Conservation (phyloP, 1,140 invertebrate species). For the Musca domestica region DNA sequence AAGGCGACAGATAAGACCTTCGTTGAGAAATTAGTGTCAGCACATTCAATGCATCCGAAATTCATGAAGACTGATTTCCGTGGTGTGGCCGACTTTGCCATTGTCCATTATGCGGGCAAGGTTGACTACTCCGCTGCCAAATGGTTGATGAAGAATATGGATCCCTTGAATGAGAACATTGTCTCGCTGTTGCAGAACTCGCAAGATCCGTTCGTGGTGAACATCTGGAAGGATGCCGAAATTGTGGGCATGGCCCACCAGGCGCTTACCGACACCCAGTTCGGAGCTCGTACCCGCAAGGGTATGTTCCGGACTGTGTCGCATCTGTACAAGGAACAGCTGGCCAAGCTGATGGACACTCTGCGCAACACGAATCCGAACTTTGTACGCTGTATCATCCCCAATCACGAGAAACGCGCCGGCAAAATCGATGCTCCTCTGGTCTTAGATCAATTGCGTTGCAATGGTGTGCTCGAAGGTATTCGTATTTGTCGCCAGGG, state of each 20-base stretch:
- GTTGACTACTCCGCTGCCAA: conserved; percentile 97
- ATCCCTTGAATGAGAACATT: conserved; percentile 98
- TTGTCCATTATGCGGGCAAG: conserved; percentile 99
- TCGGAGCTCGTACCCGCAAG: conserved; percentile 88
- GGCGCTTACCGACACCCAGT: conserved; percentile 90
- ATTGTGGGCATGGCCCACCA: conserved; percentile 98
- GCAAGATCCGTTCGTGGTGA: conserved; percentile 92
- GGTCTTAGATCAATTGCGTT: conserved; percentile 94
- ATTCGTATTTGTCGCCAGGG: conserved; percentile 99
- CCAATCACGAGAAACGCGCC: conserved; percentile 98
- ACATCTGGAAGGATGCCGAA: conserved; percentile 99
- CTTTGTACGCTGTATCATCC: conserved; percentile 99
- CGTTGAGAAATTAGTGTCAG: conserved; percentile 92
- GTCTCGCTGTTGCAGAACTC: conserved; percentile 94
- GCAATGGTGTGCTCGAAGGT: conserved; percentile 98
- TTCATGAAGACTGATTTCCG: conserved; percentile 98
- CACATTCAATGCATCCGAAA: conserved; percentile 95
- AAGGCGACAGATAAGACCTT: conserved; percentile 99
- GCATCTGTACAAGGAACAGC: conserved; percentile 97
- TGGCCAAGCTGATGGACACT: conserved; percentile 96
- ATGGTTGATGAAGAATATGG: conserved; percentile 99
- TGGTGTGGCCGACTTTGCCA: conserved; percentile 92
- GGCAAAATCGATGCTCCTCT: conserved; percentile 96
- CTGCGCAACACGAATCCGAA: conserved; percentile 98
- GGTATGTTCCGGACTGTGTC: conserved; percentile 99